Conservation (phyloP, 2,888 invertebrate genomes). For the Dasysyrphus tricinctus region DNA sequence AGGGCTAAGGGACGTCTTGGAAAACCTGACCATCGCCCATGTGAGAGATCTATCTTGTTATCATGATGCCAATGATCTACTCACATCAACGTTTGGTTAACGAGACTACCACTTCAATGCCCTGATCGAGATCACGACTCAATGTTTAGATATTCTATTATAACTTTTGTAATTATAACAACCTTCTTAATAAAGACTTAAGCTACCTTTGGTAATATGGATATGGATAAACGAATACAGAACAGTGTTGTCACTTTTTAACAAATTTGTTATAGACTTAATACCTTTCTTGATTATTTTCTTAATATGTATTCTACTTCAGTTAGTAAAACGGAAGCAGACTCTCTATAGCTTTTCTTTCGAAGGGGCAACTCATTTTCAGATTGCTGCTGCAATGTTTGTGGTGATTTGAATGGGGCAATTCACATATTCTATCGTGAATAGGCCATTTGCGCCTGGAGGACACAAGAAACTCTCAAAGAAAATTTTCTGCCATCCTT, state of each 20-base stretch:
- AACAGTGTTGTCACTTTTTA: constrained; percentile 14
- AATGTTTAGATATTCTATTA: constrained; percentile 72
- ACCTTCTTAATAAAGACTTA: constrained; percentile 38
- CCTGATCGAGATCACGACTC: constrained; percentile 70
- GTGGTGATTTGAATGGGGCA: too few relatives aligned
- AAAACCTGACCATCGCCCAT: constrained; percentile 21
- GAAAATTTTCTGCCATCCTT: too few relatives aligned
- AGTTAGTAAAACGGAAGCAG: too few relatives aligned
- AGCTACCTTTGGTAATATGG: neutral
- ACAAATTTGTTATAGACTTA: neutral
- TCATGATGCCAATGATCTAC: constrained; percentile 69
- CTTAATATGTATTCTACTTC: neutral
- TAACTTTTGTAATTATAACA: constrained; percentile 67
- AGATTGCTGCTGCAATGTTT: too few relatives aligned
- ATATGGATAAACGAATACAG: neutral
- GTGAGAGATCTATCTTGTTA: constrained; percentile 45
- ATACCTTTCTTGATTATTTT: neutral
- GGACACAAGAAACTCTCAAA: too few relatives aligned
- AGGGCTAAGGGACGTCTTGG: constrained; percentile 20
- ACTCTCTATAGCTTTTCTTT: too few relatives aligned
- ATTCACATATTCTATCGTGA: too few relatives aligned
- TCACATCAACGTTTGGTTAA: constrained; percentile 22
- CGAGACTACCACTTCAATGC: neutral
- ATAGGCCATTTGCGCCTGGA: too few relatives aligned
- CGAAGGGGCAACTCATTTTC: too few relatives aligned